These are phyloP conservation scores for Pasiphila rectangulata DNA, from an alignment of 2,888 invertebrate genomes.

Conservation along the genomic window DNA sequence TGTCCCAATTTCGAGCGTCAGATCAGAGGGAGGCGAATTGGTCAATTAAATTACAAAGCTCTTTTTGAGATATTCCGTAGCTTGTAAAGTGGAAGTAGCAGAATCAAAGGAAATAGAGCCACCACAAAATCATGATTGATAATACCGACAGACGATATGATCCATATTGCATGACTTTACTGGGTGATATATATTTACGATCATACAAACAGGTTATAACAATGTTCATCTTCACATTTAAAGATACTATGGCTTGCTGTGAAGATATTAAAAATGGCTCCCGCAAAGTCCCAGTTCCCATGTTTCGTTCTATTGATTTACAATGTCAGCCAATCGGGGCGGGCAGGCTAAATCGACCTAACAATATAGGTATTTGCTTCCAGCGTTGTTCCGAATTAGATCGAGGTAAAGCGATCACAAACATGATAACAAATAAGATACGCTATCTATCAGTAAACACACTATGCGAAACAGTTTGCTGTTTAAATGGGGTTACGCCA, in stretches of 20 bases:
- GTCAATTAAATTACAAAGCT: slow-evolving; percentile 27
- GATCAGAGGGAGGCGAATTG: slow-evolving; percentile 28
- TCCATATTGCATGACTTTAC: slow-evolving; percentile 27
- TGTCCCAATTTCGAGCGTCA: slow-evolving; percentile 26
- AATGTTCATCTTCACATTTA: slow-evolving; percentile 9
- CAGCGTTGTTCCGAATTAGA: slow-evolving; percentile 53
- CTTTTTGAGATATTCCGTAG: slow-evolving; percentile 23
- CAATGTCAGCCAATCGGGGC: slow-evolving; percentile 10
- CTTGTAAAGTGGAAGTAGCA: slow-evolving; percentile 19
- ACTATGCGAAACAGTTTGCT: slow-evolving; percentile 45
- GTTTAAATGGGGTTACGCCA: slow-evolving; percentile 22
- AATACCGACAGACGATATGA: slow-evolving; percentile 21
- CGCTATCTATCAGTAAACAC: slow-evolving; percentile 50
- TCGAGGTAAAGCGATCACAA: slow-evolving; percentile 64
- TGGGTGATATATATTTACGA: slow-evolving; percentile 25
- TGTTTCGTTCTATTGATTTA: slow-evolving; percentile 17
- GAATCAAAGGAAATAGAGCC: slow-evolving; percentile 20
- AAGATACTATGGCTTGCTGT: slow-evolving; percentile 5
- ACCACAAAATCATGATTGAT: slow-evolving; percentile 24
- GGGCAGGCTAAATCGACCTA: slow-evolving; percentile 16
- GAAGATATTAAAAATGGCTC: slow-evolving; percentile 5
- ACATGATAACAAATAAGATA: slow-evolving; percentile 56
- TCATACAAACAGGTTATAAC: slow-evolving; percentile 18
- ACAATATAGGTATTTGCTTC: slow-evolving; percentile 22
- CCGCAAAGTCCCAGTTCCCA: slow-evolving; percentile 4